Base-by-base conservation (phyloP, 2,797 vertebrate species). In the Malurus leucopterus region DNA sequence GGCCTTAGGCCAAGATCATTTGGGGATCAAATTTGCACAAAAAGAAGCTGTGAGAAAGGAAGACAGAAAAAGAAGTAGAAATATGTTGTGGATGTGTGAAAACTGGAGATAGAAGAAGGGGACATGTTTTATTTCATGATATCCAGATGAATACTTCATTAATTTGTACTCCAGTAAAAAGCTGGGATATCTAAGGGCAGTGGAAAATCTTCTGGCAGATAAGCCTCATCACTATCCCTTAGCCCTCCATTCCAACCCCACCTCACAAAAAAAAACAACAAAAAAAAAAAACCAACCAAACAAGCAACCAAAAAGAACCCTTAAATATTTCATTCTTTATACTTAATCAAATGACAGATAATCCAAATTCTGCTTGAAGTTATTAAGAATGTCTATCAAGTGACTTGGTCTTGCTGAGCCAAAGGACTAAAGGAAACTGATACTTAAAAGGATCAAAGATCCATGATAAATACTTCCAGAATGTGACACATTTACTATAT, bases 181-280 rank as follows among this genome's bases (percentile, higher is more conserved):
- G 12, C 14, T 47, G 26, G 26, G 32, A 59, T 82, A 41, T 15
- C 7, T 44, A 91, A 67, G 50, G 13, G 20, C 46, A 61, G 15
- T 20, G 30, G 30, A 69, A 71, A 86, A 36, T 29, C 13, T 72
- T 46, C 19, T 4, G n/a, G 36, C 36, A 61, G 32, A 50, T 2
- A 4, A 36, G 19, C 16, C 14, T 26, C 17, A 18, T 53, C 27
- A n/a, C 30, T 11, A 20, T 2, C 1, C 5, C 0, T 4, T 9
- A 29, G 3, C 5, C 9, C 5, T 73, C 12, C 19, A 26, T 32
- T 40, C 24, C 29, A 67, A 51, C 18, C 14, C 8, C 6, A 8
- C 22, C 27, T 13, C 22, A 46, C 22, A 46, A 12, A 46, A 12
- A 44, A 6, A 44, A 21, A n/a, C n/a, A n/a, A n/a, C n/a, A n/a